These are phyloP conservation scores for Micropterix aruncella DNA, from an alignment of 2,888 invertebrate genomes.

Conservation along the genomic window DNA sequence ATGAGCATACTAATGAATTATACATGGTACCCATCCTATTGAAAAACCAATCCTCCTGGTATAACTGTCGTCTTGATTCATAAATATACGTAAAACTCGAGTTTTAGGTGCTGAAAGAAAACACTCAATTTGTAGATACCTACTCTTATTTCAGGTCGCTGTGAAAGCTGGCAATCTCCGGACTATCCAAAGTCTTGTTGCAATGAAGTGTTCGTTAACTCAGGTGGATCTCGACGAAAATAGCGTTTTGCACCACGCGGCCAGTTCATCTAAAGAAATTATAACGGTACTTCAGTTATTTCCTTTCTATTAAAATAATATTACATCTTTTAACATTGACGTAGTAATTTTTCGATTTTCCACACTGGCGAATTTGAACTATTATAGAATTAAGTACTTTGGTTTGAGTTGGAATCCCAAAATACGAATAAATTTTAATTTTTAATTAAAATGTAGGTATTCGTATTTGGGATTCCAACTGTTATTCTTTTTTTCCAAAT, in stretches of 20 bases:
- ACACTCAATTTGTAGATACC: conserved; percentile 3
- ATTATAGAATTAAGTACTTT: background rate
- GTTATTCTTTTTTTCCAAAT: too few relatives aligned
- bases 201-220: conserved; percentile 48
- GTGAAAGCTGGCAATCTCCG: conserved; percentile 54
- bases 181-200: conserved; percentile 50
- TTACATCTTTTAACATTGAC: conserved; percentile 1
- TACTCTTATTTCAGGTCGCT: conserved; percentile 50
- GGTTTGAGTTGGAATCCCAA: background rate
- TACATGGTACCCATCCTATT: too few relatives aligned
- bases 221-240: conserved; percentile 63
- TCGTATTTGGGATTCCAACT: too few relatives aligned
- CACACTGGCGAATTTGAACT: background rate
- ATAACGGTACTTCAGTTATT: conserved; percentile 55
- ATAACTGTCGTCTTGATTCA: too few relatives aligned
- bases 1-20: too few relatives aligned
- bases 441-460: background rate
- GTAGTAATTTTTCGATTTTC: conserved; percentile 7
- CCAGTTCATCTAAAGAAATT: conserved; percentile 69
- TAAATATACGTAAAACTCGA: too few relatives aligned
- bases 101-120: too few relatives aligned
- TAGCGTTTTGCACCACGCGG: conserved; percentile 82
- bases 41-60: too few relatives aligned
- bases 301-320: conserved; percentile 1
- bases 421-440: background rate